These are phyloP conservation scores for Euplagia quadripunctaria DNA, from an alignment of 2,888 invertebrate genomes.

Conservation along the genomic window DNA sequence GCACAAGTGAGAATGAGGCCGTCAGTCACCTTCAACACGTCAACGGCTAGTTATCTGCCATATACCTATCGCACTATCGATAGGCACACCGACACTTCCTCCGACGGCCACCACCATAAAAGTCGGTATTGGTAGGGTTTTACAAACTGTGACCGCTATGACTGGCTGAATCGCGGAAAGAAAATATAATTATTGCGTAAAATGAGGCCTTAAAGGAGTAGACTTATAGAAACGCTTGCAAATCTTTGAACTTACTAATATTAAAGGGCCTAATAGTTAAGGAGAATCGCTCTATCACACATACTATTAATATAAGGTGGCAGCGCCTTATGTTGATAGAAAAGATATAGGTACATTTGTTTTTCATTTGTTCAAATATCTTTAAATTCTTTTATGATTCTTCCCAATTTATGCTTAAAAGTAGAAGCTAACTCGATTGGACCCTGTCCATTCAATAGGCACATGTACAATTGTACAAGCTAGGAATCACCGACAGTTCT, in stretches of 20 bases:
- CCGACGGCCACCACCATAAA: not conserved
- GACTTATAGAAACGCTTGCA: not conserved
- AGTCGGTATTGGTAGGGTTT: not conserved
- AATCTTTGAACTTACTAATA: not conserved
- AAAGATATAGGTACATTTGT: too few species aligned
- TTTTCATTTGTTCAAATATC: too few species aligned
- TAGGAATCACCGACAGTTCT: not conserved
- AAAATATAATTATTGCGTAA: not conserved
- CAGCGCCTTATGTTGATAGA: too few species aligned
- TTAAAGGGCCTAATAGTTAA: not conserved
- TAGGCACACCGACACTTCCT: not conserved
- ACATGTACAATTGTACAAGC: not conserved
- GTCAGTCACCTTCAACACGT: not conserved
- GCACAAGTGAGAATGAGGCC: not conserved
- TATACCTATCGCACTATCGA: not conserved
- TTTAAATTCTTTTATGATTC: too few species aligned
- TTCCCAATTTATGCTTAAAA: too few species aligned
- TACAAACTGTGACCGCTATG: not conserved
- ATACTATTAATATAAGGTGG: too few species aligned
- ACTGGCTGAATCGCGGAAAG: not conserved
- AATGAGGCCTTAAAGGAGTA: not conserved
- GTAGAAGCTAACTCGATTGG: not conserved
- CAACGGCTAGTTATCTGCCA: not conserved
- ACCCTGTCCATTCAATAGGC: not conserved
- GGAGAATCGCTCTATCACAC: not conserved